Conservation (phyloP, 2,113 vertebrate genomes). For the Indicator indicator region DNA sequence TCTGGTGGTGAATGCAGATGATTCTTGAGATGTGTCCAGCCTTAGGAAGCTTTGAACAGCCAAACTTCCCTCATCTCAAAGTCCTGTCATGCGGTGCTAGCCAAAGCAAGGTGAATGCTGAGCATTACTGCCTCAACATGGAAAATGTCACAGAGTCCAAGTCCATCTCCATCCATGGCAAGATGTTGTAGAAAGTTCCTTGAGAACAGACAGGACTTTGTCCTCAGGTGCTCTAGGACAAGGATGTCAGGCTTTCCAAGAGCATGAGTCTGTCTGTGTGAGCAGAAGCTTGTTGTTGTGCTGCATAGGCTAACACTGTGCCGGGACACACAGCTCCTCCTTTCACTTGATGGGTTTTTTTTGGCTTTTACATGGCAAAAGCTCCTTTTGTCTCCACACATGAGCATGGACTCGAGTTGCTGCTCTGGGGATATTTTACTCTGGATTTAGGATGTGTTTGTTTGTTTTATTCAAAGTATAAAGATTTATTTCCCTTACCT, state of each 20-base stretch:
- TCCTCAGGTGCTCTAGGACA: background rate
- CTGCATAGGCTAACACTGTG: background rate
- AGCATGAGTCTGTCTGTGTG: background rate
- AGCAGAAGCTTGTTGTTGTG: background rate
- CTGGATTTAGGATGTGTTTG: constrained; percentile 54
- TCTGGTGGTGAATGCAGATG: background rate
- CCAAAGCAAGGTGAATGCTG: background rate
- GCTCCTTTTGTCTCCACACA: background rate
- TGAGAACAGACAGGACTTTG: background rate
- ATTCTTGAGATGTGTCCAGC: background rate
- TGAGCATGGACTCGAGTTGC: background rate
- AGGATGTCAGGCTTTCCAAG: background rate
- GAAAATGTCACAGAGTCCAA: background rate
- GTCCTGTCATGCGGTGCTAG: background rate
- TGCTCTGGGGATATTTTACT: constrained; percentile 49
- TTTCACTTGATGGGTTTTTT: background rate
- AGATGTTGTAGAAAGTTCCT: background rate
- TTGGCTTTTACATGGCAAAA: constrained; percentile 31
- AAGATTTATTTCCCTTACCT: background rate
- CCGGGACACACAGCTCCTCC: constrained; percentile 5
- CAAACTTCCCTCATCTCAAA: background rate
- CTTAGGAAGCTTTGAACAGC: background rate
- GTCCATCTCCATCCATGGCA: background rate
- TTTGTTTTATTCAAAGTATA: background rate
- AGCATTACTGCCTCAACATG: background rate